phyloP scores from a whole-genome alignment of 2,888 invertebrate species.

The Polydrusus pterygomalis region DNA sequence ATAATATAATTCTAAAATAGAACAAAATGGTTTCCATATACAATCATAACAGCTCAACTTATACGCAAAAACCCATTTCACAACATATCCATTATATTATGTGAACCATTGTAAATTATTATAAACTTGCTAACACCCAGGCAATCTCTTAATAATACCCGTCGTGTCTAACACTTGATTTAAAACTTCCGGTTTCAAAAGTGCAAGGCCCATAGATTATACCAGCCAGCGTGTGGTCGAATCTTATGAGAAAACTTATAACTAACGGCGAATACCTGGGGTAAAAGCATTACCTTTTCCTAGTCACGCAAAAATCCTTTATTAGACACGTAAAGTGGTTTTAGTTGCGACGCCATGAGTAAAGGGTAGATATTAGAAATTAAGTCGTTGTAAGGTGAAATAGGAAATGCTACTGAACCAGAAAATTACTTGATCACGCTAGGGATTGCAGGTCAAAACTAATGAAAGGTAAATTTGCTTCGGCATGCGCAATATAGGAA shows the following conservation, averaged over 20 bases:
- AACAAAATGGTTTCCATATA: neutral
- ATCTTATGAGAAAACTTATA: conserved; percentile 61
- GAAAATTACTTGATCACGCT: conserved; percentile 19
- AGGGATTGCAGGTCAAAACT: neutral
- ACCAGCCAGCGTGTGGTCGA: conserved; percentile 52
- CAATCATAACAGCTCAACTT: too few relatives aligned
- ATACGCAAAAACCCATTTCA: neutral
- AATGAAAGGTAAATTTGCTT: neutral
- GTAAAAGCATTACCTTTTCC: conserved; percentile 25
- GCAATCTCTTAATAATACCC: conserved; percentile 30
- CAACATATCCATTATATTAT: neutral
- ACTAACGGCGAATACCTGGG: conserved; percentile 55
- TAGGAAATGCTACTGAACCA: neutral
- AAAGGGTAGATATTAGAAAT: conserved; percentile 17
- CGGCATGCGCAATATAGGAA: too few relatives aligned
- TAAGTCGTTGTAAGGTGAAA: neutral
- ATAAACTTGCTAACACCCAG: conserved; percentile 8
- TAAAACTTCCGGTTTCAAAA: conserved; percentile 49
- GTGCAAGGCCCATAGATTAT: conserved; percentile 44
- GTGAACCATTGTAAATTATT: conserved; percentile 18
- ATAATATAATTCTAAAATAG: neutral
- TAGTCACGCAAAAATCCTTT: conserved; percentile 32
- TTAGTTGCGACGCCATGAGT: neutral
- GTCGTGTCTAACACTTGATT: conserved; percentile 37
- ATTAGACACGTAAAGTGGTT: conserved; percentile 23